Percentiles rank a stretch among this genome's conserved stretches.
Evolutionary conservation across 2,888 invertebrate genomes (phyloP).

Genomic region (Xanthia icteritia): DNA sequence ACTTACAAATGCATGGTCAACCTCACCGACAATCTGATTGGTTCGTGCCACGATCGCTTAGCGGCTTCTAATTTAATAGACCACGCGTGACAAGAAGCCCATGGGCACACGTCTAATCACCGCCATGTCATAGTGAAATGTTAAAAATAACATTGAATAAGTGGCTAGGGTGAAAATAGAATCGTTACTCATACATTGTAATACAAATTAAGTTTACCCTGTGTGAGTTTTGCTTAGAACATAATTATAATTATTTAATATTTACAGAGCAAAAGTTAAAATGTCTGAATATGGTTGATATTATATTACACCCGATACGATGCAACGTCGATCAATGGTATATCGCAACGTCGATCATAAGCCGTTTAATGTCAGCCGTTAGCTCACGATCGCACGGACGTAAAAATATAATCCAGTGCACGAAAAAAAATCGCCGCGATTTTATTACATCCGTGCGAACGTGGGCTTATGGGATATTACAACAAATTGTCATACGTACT

Average conservation of each 20-base stretch:
- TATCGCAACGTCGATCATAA: not conserved
- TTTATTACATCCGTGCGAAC: no score
- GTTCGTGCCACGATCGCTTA: constrained; percentile 81
- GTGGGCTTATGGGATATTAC: not conserved
- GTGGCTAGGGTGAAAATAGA: constrained; percentile 31
- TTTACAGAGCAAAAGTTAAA: not conserved
- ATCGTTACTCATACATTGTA: constrained; percentile 9
- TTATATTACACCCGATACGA: not conserved
- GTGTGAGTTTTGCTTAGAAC: not conserved
- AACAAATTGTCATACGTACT: not conserved
- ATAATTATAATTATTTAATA: not conserved
- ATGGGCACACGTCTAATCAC: constrained; percentile 55
- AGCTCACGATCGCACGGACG: no score
- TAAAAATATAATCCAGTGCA: no score
- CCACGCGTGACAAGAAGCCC: constrained; percentile 70
- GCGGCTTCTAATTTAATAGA: constrained; percentile 72
- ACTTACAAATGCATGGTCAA: constrained; percentile 47
- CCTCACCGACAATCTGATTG: constrained; percentile 59
- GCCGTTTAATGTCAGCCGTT: not conserved
- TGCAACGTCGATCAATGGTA: not conserved
- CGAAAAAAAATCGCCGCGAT: no score
- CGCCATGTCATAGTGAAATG: constrained; percentile 44
- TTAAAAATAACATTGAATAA: constrained; percentile 57
- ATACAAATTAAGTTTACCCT: not conserved
- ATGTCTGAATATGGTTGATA: not conserved